Percentiles rank a stretch among this genome's conserved stretches.
phyloP scores from a whole-genome alignment of 2,797 vertebrate species.

The Scolopax rusticola region DNA sequence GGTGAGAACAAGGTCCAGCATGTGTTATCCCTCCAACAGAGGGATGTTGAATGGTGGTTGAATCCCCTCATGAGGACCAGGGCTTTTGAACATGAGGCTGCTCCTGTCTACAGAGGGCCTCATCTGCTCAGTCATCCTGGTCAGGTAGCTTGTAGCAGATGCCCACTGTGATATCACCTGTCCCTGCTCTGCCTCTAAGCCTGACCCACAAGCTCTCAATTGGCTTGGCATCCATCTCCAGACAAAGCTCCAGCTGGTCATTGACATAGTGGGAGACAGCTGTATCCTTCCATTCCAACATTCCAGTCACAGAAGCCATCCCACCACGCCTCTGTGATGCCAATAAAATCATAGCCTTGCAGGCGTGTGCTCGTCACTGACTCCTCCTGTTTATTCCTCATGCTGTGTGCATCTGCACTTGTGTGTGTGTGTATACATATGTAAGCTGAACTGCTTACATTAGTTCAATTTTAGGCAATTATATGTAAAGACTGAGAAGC shows the following conservation, averaged over 20 bases:
- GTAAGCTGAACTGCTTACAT: not conserved
- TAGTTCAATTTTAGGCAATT: not conserved
- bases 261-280: no score
- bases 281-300: not conserved
- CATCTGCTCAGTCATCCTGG: not conserved
- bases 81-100: not conserved
- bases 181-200: not conserved
- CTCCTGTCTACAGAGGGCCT: not conserved
- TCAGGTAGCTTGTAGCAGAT: not conserved
- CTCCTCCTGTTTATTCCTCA: not conserved
- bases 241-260: not conserved
- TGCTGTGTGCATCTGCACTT: not conserved
- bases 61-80: not conserved
- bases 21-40: not conserved
- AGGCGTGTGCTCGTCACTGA: not conserved
- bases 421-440: not conserved
- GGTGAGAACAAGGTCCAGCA: not conserved
- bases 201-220: not conserved
- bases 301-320: not conserved
- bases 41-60: not conserved
- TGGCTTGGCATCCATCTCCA: not conserved
- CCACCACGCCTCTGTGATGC: not conserved
- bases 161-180: not conserved
- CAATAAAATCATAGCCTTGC: not conserved
- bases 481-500: not conserved